Conservation (phyloP, 2,113 vertebrate genomes). For the Bubo bubo region DNA sequence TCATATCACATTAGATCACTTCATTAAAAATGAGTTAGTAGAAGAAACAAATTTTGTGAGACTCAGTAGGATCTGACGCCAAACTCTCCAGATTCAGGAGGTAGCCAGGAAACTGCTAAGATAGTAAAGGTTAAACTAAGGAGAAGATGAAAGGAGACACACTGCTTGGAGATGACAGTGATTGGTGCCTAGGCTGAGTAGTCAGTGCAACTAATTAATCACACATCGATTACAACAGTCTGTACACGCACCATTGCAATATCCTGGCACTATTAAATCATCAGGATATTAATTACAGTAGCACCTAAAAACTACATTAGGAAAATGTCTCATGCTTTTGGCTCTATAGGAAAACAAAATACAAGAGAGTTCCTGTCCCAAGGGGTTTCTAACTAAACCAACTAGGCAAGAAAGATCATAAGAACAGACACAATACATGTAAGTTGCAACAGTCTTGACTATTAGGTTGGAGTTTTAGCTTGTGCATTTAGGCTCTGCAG, state of each 20-base stretch:
- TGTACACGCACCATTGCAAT: neutral
- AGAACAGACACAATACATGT: neutral
- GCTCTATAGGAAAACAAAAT: neutral
- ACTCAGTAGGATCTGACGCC: neutral
- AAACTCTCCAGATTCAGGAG: neutral
- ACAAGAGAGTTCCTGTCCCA: neutral
- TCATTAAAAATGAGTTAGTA: slow-evolving; percentile 16
- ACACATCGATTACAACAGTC: neutral
- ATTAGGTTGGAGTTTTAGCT: neutral
- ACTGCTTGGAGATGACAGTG: neutral
- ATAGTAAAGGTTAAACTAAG: slow-evolving; percentile 1
- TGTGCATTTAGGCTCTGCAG: neutral
- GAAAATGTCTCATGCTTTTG: neutral
- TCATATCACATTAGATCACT: neutral
- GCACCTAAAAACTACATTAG: neutral
- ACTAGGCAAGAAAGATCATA: neutral
- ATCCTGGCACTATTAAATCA: neutral
- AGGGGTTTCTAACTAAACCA: neutral
- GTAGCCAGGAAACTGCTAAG: neutral
- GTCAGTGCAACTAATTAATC: neutral
- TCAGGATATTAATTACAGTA: neutral
- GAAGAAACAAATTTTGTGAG: neutral
- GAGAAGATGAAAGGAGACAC: slow-evolving; percentile 8
- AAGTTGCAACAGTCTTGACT: neutral
- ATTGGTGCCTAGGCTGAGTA: neutral